Conservation (phyloP, 1,140 invertebrate species). For the silkworm (Bombyx mori) region DNA sequence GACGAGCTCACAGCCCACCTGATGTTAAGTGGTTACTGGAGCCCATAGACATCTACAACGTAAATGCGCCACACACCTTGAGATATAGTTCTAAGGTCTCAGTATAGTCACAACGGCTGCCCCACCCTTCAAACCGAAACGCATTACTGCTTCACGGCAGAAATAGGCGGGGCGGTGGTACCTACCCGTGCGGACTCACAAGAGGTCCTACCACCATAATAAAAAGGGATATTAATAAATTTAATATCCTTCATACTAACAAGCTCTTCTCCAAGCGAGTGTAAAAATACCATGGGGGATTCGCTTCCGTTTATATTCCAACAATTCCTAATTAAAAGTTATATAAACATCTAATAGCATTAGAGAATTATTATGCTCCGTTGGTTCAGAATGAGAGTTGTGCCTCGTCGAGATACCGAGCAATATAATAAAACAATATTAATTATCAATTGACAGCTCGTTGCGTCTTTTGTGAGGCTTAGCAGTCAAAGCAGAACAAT, state of each 20-base stretch:
- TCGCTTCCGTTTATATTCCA: constrained; percentile 1
- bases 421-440: constrained; percentile 68
- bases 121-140: no score
- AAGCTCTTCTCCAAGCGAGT: neutral
- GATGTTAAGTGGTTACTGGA: no score
- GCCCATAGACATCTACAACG: no score
- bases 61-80: no score
- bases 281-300: neutral
- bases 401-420: constrained; percentile 48
- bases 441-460: constrained; percentile 61
- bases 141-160: no score
- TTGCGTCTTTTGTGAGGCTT: constrained; percentile 48
- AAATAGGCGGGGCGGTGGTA: no score
- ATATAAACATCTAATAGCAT: constrained; percentile 50
- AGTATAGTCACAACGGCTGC: no score
- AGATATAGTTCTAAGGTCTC: no score
- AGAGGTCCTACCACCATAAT: no score
- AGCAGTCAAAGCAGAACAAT: neutral
- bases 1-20: no score
- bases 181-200: no score
- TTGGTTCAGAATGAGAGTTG: constrained; percentile 35
- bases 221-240: no score
- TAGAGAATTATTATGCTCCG: constrained; percentile 49
- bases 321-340: constrained; percentile 22
- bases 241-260: neutral